Conservation (phyloP, 2,888 invertebrate species). For the Drosophila percnosoma region DNA sequence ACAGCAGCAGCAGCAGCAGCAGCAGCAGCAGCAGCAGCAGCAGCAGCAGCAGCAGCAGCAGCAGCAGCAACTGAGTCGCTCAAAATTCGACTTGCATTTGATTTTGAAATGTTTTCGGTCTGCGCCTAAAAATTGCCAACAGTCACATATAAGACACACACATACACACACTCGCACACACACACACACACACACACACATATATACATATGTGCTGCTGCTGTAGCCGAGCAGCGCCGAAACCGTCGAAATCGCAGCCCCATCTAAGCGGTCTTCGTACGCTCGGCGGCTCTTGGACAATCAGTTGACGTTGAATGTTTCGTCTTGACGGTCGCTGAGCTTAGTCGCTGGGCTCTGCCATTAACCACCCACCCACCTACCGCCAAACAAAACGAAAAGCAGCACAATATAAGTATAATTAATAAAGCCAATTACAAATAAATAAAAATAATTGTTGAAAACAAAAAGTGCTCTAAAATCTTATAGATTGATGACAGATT, state of each 20-base stretch:
- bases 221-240: slow-evolving; percentile 31
- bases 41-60: slow-evolving; percentile 2
- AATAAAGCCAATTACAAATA: neutral
- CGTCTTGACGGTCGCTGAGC: slow-evolving; percentile 81
- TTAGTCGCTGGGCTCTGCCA: slow-evolving; percentile 44
- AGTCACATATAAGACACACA: slow-evolving; percentile 6
- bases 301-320: slow-evolving; percentile 82
- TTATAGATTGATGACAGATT: neutral
- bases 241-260: slow-evolving; percentile 31
- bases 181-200: slow-evolving; percentile 15
- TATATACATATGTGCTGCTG: slow-evolving; percentile 5
- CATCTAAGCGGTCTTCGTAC: slow-evolving; percentile 71
- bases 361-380: slow-evolving; percentile 5
- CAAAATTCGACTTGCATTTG: slow-evolving; percentile 71
- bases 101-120: slow-evolving; percentile 70
- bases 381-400: slow-evolving; percentile 1
- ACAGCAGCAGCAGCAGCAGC: slow-evolving; percentile 7
- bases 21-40: no score
- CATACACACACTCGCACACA: neutral
- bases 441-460: neutral
- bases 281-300: slow-evolving; percentile 71
- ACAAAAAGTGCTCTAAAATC: neutral
- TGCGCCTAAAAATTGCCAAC: slow-evolving; percentile 45
- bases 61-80: slow-evolving; percentile 30
- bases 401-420: neutral